Conservation (phyloP, 2,113 vertebrate species). For the Lepus americanus region DNA sequence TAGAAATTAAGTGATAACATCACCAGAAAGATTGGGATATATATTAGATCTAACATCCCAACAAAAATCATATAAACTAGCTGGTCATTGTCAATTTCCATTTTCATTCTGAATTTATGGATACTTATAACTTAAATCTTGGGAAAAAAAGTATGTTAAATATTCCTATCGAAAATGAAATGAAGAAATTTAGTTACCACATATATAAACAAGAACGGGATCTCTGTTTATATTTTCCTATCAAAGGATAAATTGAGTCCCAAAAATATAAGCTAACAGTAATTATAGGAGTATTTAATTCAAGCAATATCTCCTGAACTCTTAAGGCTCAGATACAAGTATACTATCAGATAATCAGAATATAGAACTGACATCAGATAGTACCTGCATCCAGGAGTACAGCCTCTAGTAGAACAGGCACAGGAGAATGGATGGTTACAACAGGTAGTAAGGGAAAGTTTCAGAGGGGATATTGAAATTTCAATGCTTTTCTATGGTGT, state of each 20-base stretch:
- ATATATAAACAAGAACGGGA: constrained; percentile 1
- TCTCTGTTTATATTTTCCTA: neutral
- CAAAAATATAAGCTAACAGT: neutral
- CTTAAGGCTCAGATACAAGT: neutral
- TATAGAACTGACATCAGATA: neutral
- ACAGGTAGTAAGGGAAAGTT: neutral
- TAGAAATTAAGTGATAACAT: neutral
- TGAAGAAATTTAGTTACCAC: neutral
- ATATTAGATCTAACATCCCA: neutral
- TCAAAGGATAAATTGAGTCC: neutral
- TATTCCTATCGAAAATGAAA: constrained; percentile 19
- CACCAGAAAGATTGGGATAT: neutral
- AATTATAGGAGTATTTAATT: constrained; percentile 12
- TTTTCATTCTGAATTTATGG: neutral
- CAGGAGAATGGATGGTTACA: neutral
- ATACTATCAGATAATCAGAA: neutral
- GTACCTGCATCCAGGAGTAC: neutral
- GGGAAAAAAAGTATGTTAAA: constrained; percentile 40
- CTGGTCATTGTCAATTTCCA: neutral
- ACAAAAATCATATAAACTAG: neutral
- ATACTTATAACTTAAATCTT: constrained; percentile 2
- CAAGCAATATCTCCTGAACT: neutral
- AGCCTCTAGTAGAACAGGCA: neutral
- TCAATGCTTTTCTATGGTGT: neutral
- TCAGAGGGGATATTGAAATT: neutral